Conservation (phyloP, 2,888 invertebrate genomes). For the Ichneumon xanthorius region DNA sequence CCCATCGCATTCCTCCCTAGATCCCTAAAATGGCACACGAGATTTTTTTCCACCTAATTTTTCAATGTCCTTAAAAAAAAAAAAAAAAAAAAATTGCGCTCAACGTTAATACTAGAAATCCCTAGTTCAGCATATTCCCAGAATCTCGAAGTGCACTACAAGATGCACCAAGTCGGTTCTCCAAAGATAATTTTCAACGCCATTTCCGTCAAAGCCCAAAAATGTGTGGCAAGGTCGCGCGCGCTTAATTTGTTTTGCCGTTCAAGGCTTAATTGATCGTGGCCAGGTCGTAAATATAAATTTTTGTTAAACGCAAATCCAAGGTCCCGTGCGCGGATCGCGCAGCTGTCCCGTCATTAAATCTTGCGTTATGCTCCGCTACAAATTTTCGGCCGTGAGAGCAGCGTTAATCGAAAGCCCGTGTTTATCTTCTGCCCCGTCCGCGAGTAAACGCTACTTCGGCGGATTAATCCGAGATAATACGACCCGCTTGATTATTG, state of each 20-base stretch:
- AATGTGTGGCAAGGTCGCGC: not conserved
- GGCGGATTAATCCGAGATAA: slow-evolving; percentile 7
- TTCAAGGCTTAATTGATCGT: slow-evolving; percentile 9
- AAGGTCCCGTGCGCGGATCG: slow-evolving; percentile 26
- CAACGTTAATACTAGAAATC: no score
- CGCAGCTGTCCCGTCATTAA: slow-evolving; percentile 42
- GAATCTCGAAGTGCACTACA: no score
- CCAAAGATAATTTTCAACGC: not conserved
- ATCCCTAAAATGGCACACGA: no score
- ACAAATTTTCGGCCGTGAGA: slow-evolving; percentile 40
- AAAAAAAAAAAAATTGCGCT: no score
- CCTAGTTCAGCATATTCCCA: no score
- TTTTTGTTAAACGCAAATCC: slow-evolving; percentile 21
- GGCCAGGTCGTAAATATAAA: slow-evolving; percentile 10
- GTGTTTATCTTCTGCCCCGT: slow-evolving; percentile 12
- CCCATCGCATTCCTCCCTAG: no score
- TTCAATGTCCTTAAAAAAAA: no score
- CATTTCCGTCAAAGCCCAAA: not conserved
- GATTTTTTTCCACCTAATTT: no score
- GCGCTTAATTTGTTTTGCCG: not conserved
- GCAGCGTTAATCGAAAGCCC: slow-evolving; percentile 42
- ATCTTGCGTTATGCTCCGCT: slow-evolving; percentile 23
- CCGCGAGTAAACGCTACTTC: not conserved
- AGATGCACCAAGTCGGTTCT: no score
- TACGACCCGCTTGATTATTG: slow-evolving; percentile 40